These are phyloP conservation scores for Tragelaphus buxtoni DNA, from an alignment of 2,113 vertebrate genomes.

Conservation along the genomic window DNA sequence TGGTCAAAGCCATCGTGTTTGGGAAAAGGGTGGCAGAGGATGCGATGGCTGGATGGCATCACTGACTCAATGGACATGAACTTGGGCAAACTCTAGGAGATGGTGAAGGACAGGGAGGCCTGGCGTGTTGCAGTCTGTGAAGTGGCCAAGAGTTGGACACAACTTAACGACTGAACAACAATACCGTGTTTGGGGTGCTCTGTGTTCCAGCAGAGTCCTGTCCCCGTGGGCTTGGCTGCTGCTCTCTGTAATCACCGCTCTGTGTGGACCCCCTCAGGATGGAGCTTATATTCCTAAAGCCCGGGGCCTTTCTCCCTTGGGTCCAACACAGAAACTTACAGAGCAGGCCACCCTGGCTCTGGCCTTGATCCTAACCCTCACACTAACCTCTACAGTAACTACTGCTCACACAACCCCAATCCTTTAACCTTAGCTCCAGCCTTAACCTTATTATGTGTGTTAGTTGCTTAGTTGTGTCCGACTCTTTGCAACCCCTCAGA, in stretches of 20 bases:
- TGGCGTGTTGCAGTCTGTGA: neutral
- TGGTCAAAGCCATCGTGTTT: neutral
- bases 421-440: neutral
- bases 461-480: neutral
- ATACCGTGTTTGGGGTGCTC: neutral
- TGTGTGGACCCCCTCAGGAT: neutral
- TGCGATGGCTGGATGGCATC: neutral
- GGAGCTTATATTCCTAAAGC: neutral
- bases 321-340: neutral
- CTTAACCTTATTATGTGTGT: neutral
- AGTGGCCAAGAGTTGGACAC: neutral
- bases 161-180: neutral
- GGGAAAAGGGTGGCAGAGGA: neutral
- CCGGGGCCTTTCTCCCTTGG: neutral
- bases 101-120: neutral
- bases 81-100: neutral
- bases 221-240: neutral
- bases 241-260: neutral
- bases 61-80: neutral
- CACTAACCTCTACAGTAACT: neutral
- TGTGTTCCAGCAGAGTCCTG: neutral
- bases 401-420: neutral
- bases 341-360: neutral
- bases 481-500: neutral
- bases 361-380: neutral